Percentiles rank a stretch among this genome's conserved stretches.
These are phyloP conservation scores for Enteromius argenteus DNA, from an alignment of 2,797 vertebrate species.

Conservation along the genomic window DNA sequence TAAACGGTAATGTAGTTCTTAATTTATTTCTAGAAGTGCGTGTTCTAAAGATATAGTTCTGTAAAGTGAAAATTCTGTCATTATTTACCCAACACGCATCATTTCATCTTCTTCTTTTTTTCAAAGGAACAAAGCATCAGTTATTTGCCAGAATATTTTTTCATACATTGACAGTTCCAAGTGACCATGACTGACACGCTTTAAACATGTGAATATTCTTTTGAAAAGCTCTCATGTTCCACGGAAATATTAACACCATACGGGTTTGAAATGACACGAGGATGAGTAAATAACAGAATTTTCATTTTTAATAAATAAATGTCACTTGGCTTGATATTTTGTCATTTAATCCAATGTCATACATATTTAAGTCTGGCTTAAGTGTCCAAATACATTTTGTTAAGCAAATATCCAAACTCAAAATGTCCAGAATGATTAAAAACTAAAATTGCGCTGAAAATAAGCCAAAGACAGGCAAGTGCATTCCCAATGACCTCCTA, in stretches of 20 bases:
- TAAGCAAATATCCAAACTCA: not conserved
- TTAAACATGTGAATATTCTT: not conserved
- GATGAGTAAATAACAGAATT: not conserved
- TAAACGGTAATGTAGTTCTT: no score
- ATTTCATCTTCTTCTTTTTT: not conserved
- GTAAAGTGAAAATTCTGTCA: not conserved
- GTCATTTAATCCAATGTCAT: not conserved
- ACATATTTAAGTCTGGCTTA: not conserved
- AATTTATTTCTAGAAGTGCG: not conserved
- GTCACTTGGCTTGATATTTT: slow-evolving; percentile 3
- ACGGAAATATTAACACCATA: not conserved
- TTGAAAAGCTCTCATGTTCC: not conserved
- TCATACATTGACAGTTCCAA: not conserved
- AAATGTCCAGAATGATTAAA: slow-evolving; percentile 12
- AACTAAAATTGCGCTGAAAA: not conserved
- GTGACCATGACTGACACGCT: not conserved
- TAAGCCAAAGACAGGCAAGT: slow-evolving; percentile 8
- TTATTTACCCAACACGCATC: not conserved
- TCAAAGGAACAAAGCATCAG: not conserved
- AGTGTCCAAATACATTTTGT: slow-evolving; percentile 6
- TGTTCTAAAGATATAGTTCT: not conserved
- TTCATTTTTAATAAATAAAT: not conserved
- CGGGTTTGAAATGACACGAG: not conserved
- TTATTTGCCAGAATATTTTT: not conserved
- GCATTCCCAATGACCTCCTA: not conserved